These are phyloP conservation scores for Dromas ardeola DNA, from an alignment of 2,113 vertebrate genomes.

Conservation along the genomic window DNA sequence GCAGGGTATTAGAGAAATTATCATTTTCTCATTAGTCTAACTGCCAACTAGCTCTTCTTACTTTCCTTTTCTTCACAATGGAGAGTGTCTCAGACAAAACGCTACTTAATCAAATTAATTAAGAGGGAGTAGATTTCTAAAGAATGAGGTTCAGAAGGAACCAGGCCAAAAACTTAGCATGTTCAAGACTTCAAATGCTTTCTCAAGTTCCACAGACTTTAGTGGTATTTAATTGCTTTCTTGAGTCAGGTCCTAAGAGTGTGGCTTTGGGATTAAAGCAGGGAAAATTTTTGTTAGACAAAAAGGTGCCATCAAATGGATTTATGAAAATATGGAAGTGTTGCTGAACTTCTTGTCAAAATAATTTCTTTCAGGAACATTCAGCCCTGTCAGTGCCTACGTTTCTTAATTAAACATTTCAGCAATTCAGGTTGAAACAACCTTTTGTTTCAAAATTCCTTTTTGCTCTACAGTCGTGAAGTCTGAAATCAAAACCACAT, in stretches of 20 bases:
- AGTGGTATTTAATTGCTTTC: slow-evolving; percentile 2
- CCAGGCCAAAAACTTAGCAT: background rate
- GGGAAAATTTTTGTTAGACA: background rate
- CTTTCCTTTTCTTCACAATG: slow-evolving; percentile 28
- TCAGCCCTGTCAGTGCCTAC: background rate
- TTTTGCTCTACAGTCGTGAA: background rate
- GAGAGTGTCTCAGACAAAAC: slow-evolving; percentile 36
- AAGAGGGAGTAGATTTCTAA: slow-evolving; percentile 32
- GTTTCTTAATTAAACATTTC: slow-evolving; percentile 28
- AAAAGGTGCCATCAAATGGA: background rate
- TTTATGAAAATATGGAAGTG: background rate
- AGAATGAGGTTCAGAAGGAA: slow-evolving; percentile 17
- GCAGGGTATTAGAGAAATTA: slow-evolving; percentile 60
- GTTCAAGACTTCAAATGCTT: slow-evolving; percentile 4
- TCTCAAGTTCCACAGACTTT: background rate
- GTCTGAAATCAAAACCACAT: slow-evolving; percentile 15
- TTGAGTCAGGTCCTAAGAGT: background rate
- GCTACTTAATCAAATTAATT: slow-evolving; percentile 60
- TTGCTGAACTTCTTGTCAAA: slow-evolving; percentile 17
- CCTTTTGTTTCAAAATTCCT: background rate
- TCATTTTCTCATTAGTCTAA: slow-evolving; percentile 63
- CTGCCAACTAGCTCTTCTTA: slow-evolving; percentile 42
- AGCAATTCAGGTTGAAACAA: background rate
- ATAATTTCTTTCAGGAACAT: background rate
- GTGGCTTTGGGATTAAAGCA: background rate